Base-by-base conservation (phyloP, 1,140 invertebrate genomes). In the Aphaenogaster ashmeadi region DNA sequence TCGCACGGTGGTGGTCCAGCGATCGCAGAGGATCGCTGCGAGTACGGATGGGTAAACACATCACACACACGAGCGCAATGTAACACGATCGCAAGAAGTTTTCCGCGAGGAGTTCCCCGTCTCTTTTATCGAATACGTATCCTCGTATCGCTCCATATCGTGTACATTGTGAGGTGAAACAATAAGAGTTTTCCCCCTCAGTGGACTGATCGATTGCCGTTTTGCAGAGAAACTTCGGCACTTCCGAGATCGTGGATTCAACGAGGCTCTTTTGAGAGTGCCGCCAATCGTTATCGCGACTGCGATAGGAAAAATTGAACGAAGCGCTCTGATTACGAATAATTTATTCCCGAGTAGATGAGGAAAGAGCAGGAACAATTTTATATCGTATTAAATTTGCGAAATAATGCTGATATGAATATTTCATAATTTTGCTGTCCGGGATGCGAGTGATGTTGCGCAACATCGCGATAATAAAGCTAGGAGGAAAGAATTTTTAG, bases 401-500 rank as follows among this genome's bases (percentile, higher is more conserved):
- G 13, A 79, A 52, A 52, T 62, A 58, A 77, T 13, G 77, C 21
- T 50, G 21, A 78, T 64, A 75, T 58, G 38, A 75, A 60, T 60
- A 18, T 44, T 75, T 58, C 11, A 60, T 75, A 58, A 21, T 60
- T 44, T 58, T 18, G 21, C 5, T 33, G 38, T 27, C 21, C 21
- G 4, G 6, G 36, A 44, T 6, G 13, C 9, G 47, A 7, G 33
- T 15, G 6, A 58, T n/a, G 18, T 75, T 75, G 54, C 36, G 21
- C 36, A 58, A 27, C 2, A 60, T 58, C 21, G 36, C 36, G n/a
- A 41, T 75, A 18, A 75, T 38, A 13, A 58, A 9, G 7, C 3
- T 6, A 2, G 21, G n/a, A 62, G 13, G 8, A 27, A 64, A 18
- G 15, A 6, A 47, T 47, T 79, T 64, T 62, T n/a, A 60, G 15